Evolutionary conservation across 2,113 vertebrate species (phyloP).

Genomic region (Rhabdornis inornatus): DNA sequence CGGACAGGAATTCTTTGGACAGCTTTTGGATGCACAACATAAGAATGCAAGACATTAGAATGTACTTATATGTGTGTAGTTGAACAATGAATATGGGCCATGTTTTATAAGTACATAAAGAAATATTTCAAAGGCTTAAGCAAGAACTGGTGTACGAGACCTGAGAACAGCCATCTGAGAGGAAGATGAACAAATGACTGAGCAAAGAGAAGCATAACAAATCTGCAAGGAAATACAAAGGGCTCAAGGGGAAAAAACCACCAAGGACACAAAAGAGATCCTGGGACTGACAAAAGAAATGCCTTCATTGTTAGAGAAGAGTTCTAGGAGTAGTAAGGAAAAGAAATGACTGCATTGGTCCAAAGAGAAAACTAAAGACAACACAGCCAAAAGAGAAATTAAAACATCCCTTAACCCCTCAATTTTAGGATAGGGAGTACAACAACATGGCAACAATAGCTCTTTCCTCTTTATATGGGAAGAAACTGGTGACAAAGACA

Average conservation of each 20-base stretch:
- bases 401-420: neutral
- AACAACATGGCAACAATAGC: neutral
- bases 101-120: neutral
- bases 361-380: neutral
- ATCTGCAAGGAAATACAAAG: neutral
- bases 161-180: neutral
- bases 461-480: neutral
- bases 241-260: neutral
- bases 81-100: neutral
- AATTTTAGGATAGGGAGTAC: neutral
- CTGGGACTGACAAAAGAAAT: neutral
- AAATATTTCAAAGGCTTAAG: neutral
- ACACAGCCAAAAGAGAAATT: neutral
- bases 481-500: neutral
- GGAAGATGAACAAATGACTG: neutral
- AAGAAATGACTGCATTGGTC: neutral
- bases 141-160: neutral
- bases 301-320: neutral
- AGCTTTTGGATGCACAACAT: neutral
- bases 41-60: neutral
- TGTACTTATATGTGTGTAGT: neutral
- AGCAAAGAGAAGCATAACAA: neutral
- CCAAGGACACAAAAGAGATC: neutral
- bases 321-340: neutral
- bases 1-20: neutral